phyloP scores from a whole-genome alignment of 2,113 vertebrate species.

The Siniperca knerii region DNA sequence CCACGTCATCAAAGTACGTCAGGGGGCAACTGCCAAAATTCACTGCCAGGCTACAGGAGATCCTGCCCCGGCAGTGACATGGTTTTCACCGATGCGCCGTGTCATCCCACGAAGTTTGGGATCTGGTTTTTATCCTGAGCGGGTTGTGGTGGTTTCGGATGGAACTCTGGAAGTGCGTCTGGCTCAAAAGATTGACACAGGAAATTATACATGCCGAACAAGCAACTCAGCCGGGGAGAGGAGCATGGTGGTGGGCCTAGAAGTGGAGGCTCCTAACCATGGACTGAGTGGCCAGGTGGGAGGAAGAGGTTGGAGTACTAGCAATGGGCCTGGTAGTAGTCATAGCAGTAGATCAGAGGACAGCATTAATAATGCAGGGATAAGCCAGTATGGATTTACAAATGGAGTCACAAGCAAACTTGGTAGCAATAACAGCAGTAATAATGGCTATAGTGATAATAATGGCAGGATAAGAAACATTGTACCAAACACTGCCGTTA shows the following conservation, averaged over 20 bases:
- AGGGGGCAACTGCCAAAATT: conserved; percentile 83
- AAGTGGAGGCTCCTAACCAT: conserved; percentile 80
- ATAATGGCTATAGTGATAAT: conserved; percentile 25
- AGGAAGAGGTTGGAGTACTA: conserved; percentile 33
- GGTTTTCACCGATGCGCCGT: conserved; percentile 88
- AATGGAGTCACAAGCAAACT: conserved; percentile 37
- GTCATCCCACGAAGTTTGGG: conserved; percentile 82
- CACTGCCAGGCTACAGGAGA: conserved; percentile 88
- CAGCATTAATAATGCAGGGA: conserved; percentile 31
- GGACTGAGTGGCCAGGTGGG: conserved; percentile 20
- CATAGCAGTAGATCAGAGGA: conserved; percentile 21
- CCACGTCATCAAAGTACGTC: conserved; percentile 80
- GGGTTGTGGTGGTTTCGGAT: conserved; percentile 79
- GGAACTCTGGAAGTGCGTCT: conserved; percentile 90
- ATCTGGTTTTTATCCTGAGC: conserved; percentile 84
- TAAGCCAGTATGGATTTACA: conserved; percentile 30
- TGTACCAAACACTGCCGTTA: conserved; percentile 39
- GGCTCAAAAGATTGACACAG: conserved; percentile 87
- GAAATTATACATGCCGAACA: conserved; percentile 92
- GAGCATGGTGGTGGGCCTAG: conserved; percentile 83
- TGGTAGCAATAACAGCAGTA: conserved; percentile 32
- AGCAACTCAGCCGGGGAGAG: conserved; percentile 87
- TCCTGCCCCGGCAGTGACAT: conserved; percentile 87
- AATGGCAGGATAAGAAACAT: conserved; percentile 38
- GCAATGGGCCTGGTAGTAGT: conserved; percentile 3